Percentiles rank a stretch among this genome's conserved stretches.
Conservation (phyloP, 2,113 vertebrate genomes). For the Vidua macroura region DNA sequence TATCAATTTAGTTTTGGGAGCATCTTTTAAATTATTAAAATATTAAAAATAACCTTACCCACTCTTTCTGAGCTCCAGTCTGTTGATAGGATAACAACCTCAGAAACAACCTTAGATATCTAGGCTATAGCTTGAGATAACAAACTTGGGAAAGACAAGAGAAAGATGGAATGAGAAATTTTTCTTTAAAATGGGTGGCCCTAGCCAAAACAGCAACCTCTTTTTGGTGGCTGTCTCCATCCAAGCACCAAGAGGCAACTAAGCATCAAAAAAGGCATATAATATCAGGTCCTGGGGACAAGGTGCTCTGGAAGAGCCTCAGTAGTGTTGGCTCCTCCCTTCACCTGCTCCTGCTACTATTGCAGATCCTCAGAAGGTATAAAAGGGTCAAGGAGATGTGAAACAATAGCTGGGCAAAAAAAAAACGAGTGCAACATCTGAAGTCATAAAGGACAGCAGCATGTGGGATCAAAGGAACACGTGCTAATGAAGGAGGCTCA, state of each 20-base stretch:
- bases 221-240: not conserved
- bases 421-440: not conserved
- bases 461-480: fast-evolving
- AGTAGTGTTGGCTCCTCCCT: not conserved
- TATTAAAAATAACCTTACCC: not conserved
- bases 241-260: not conserved
- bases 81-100: not conserved
- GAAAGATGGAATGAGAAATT: not conserved
- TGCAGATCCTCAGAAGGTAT: not conserved
- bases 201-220: not conserved
- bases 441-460: not conserved
- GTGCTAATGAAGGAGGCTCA: not conserved
- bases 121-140: not conserved
- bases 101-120: not conserved
- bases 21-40: not conserved
- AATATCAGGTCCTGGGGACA: not conserved
- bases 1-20: not conserved
- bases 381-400: fast-evolving
- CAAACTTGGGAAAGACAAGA: not conserved
- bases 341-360: not conserved
- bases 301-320: not conserved
- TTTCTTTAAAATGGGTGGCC: not conserved
- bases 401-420: not conserved
- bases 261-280: not conserved
- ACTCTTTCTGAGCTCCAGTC: not conserved